Base-by-base conservation (phyloP, 2,113 vertebrate species). In the Mesembrinibis cayennensis region DNA sequence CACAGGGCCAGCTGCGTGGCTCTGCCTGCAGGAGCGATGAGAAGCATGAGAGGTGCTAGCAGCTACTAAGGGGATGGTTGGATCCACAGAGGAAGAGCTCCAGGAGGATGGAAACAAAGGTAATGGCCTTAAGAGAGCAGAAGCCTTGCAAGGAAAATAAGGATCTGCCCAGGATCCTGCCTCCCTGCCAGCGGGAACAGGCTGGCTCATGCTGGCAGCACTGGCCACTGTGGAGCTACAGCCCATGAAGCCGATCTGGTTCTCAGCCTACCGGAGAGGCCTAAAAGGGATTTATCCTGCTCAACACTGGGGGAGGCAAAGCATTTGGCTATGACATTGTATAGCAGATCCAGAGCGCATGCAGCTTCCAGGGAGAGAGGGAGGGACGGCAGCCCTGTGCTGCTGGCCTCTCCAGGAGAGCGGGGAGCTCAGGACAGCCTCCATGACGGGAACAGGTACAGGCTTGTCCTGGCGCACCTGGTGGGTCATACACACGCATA, bases 121-220 rank as follows among this genome's bases (percentile, higher is more conserved):
- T 23, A 23, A 63, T 55, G 58, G 26, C 16, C 36, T 72, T 26
- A 70, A 84, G 45, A 65, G 9, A 70, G n/a, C 40, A 81, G n/a
- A 86, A 89, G 29, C 23, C 53, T 16, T 62, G 23, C 3, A 10
- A 81, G 58, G 17, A 77, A 92, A 73, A 29, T 7, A 58, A 91
- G 63, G 38, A 87, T 63, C 52, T 71, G n/a, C n/a, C 32, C 78
- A 79, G 62, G 38, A 95, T 90, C 53, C 49, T 56, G 10, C 27
- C 58, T 72, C 36, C 23, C 50, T 61, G 45, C 17, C 42, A 65
- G 52, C 1, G 0, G 21, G 36, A 87, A 56, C 36, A 61, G 58
- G 26, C 27, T 69, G 56, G 26, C 25, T 36, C 6, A 1, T 16
- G 36, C 80, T 1, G 7, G 71, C 52, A 52, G 16, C 2, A 0